These are phyloP conservation scores for Oncorhynchus kisutch DNA, from an alignment of 2,113 vertebrate genomes.

Conservation along the genomic window DNA sequence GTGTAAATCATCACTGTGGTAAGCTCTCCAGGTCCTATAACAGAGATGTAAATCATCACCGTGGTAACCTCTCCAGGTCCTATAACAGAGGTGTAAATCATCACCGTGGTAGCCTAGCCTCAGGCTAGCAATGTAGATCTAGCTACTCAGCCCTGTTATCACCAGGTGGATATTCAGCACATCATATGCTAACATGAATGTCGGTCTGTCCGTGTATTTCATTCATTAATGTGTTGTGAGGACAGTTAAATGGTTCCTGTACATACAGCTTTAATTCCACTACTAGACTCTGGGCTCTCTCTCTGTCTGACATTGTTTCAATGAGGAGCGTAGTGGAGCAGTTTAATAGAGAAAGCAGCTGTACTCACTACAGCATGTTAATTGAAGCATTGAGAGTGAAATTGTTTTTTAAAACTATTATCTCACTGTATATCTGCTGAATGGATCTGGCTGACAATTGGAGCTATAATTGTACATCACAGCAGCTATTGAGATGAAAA, in stretches of 20 bases:
- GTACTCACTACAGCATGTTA: constrained; percentile 69
- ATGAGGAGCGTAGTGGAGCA: constrained; percentile 38
- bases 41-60: no score
- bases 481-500: constrained; percentile 76
- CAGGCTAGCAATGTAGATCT: no score
- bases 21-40: no score
- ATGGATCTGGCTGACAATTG: constrained; percentile 71
- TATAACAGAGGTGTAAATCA: no score
- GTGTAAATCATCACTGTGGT: no score
- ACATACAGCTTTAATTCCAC: constrained; percentile 6
- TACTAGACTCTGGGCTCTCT: constrained; percentile 6
- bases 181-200: neutral
- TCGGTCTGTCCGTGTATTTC: neutral
- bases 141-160: no score
- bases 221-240: neutral
- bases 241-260: constrained; percentile 8
- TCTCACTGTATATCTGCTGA: constrained; percentile 65
- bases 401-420: constrained; percentile 63
- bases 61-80: no score
- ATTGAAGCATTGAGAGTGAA: constrained; percentile 74
- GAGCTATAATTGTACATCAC: constrained; percentile 71
- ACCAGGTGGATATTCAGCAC: neutral
- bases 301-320: constrained; percentile 24
- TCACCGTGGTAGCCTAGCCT: no score
- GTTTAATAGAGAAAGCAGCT: constrained; percentile 39